Conservation (phyloP, 2,888 invertebrate species). For the Mesodorylaimus sp. region DNA sequence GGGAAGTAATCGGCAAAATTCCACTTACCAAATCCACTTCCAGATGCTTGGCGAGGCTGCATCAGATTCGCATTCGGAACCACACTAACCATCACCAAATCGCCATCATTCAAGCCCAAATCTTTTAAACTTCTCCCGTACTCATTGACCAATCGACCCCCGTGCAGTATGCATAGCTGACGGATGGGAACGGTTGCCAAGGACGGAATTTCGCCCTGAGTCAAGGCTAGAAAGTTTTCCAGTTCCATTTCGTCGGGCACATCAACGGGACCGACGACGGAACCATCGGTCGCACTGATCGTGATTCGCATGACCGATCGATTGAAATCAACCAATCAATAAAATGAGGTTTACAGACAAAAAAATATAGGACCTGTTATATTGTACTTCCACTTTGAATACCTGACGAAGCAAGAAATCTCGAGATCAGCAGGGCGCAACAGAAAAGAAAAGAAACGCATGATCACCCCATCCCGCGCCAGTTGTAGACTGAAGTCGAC, state of each 20-base stretch:
- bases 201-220: not conserved
- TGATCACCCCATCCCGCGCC: no score
- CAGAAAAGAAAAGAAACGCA: no score
- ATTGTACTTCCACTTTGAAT: no score
- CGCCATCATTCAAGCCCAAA: not conserved
- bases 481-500: no score
- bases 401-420: no score
- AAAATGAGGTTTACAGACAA: no score
- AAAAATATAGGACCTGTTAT: no score
- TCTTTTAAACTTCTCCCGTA: not conserved
- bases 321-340: no score
- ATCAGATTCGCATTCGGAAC: not conserved
- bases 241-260: slow-evolving; percentile 7
- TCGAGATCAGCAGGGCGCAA: no score
- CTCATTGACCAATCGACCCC: not conserved
- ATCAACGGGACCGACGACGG: slow-evolving; percentile 1
- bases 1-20: not conserved
- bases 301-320: slow-evolving; percentile 6
- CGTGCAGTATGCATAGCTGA: not conserved
- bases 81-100: not conserved
- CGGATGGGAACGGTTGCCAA: not conserved
- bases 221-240: slow-evolving; percentile 7
- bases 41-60: not conserved
- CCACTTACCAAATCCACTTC: not conserved
- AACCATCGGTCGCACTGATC: slow-evolving; percentile 2